Evolutionary conservation across 2,888 invertebrate genomes (phyloP).

Genomic region (Byasa hedistus): DNA sequence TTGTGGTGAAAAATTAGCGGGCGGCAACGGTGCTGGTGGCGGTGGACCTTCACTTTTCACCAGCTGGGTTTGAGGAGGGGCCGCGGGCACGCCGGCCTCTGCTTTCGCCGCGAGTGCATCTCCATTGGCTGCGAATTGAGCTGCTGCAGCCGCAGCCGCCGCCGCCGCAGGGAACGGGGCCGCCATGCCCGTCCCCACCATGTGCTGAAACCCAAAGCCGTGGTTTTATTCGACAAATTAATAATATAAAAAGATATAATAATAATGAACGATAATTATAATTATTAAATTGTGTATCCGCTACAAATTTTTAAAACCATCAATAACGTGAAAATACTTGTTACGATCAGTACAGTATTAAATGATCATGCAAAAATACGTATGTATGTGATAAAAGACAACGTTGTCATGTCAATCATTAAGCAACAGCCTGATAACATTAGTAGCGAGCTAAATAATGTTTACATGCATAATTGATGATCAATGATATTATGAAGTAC

Average conservation of each 20-base stretch:
- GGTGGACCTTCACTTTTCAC: constrained; percentile 78
- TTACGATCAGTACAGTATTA: neutral
- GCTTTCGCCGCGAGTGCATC: constrained; percentile 77
- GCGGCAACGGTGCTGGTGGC: constrained; percentile 66
- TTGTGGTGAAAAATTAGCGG: constrained; percentile 73
- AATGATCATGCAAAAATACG: neutral
- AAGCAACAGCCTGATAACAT: constrained; percentile 4
- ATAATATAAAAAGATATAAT: neutral
- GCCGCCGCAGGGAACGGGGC: constrained; percentile 85
- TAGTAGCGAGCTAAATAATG: constrained; percentile 6
- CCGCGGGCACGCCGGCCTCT: constrained; percentile 64
- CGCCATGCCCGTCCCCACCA: constrained; percentile 95
- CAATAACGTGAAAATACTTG: too few relatives aligned
- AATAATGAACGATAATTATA: too few relatives aligned
- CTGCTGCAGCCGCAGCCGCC: constrained; percentile 82
- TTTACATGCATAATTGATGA: constrained; percentile 16
- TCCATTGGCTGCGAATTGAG: constrained; percentile 79
- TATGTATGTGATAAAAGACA: constrained; percentile 15
- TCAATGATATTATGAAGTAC: neutral
- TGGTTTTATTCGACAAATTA: neutral
- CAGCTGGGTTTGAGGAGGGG: constrained; percentile 66
- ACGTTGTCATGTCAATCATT: constrained; percentile 8
- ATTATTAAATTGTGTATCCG: too few relatives aligned
- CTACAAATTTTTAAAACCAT: too few relatives aligned
- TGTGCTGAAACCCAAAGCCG: constrained; percentile 84